A percentile compares a stretch with the other conserved stretches of the same genome.
Evolutionary conservation across 1,140 invertebrate species (phyloP).

Genomic region (Papilio xuthus): DNA sequence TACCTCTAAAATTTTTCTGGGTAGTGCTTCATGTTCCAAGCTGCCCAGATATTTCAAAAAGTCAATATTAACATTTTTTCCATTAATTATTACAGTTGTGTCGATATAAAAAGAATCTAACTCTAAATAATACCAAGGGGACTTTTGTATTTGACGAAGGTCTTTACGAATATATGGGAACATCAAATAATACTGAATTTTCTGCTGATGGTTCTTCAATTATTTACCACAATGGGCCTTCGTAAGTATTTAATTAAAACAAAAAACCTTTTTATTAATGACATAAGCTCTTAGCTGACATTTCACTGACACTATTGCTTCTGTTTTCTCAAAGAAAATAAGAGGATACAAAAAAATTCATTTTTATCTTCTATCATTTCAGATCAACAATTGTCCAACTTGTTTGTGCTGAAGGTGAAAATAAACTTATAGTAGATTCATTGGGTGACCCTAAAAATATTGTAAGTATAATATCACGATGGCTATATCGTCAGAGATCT

Average conservation of each 20-base stretch:
- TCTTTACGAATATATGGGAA: conserved; percentile 61
- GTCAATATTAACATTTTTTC: neutral
- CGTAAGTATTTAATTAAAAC: conserved; percentile 61
- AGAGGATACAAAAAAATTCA: neutral
- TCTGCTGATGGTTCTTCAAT: conserved; percentile 62
- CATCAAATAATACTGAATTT: conserved; percentile 55
- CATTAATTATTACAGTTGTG: conserved; percentile 61
- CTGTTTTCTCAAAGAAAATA: neutral
- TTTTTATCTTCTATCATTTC: conserved; percentile 40
- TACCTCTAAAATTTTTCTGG: too few relatives aligned
- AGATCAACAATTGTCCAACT: conserved; percentile 61
- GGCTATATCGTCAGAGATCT: too few relatives aligned
- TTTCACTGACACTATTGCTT: neutral
- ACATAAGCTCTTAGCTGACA: neutral
- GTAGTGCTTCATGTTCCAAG: neutral
- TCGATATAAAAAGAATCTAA: conserved; percentile 53
- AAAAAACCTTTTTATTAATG: conserved; percentile 15
- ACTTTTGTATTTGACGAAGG: conserved; percentile 51
- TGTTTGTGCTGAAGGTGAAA: conserved; percentile 60
- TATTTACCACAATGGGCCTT: conserved; percentile 64
- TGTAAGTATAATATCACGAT: conserved; percentile 55
- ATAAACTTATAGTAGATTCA: conserved; percentile 58
- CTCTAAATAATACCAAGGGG: conserved; percentile 42
- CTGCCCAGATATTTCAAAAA: neutral
- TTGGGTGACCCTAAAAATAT: conserved; percentile 59